Percentiles rank a stretch among this genome's conserved stretches.
phyloP scores from a whole-genome alignment of 1,140 invertebrate genomes.

The Aphelinus atriplicis region DNA sequence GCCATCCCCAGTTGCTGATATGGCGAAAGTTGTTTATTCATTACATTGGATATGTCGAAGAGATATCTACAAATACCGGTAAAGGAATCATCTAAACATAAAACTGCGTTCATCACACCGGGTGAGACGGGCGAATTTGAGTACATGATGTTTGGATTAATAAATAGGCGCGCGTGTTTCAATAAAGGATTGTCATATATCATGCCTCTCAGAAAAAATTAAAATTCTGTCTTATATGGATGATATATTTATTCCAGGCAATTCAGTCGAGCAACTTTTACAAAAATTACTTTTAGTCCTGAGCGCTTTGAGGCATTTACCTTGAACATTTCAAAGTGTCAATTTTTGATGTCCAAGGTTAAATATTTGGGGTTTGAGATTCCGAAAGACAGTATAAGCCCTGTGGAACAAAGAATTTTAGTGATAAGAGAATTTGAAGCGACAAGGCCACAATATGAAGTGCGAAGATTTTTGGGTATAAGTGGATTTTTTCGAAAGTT shows the following conservation, averaged over 20 bases:
- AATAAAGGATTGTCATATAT: conserved; percentile 32
- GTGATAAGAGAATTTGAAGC: conserved; percentile 47
- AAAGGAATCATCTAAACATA: conserved; percentile 20
- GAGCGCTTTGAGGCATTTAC: conserved; percentile 35
- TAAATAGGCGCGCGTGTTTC: conserved; percentile 40
- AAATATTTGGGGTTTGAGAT: conserved; percentile 36
- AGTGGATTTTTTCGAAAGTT: conserved; percentile 54
- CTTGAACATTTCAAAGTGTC: conserved; percentile 38
- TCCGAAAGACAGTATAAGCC: conserved; percentile 34
- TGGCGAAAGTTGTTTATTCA: conserved; percentile 21
- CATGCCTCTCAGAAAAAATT: conserved; percentile 28
- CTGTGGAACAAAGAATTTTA: conserved; percentile 47
- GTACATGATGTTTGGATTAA: conserved; percentile 31
- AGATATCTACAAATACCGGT: conserved; percentile 41
- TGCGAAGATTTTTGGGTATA: conserved; percentile 54
- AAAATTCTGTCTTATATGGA: conserved; percentile 36
- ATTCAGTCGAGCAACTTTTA: conserved; percentile 25
- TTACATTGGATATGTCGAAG: conserved; percentile 38
- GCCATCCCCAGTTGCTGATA: conserved; percentile 33
- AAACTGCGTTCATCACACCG: conserved; percentile 41
- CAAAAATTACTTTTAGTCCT: conserved; percentile 22
- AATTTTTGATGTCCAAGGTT: conserved; percentile 28
- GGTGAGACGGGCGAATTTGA: conserved; percentile 39
- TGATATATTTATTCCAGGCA: conserved; percentile 35
- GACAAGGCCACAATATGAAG: conserved; percentile 50